Conservation (phyloP, 2,113 vertebrate species). For the Hippocampus mohnikei region DNA sequence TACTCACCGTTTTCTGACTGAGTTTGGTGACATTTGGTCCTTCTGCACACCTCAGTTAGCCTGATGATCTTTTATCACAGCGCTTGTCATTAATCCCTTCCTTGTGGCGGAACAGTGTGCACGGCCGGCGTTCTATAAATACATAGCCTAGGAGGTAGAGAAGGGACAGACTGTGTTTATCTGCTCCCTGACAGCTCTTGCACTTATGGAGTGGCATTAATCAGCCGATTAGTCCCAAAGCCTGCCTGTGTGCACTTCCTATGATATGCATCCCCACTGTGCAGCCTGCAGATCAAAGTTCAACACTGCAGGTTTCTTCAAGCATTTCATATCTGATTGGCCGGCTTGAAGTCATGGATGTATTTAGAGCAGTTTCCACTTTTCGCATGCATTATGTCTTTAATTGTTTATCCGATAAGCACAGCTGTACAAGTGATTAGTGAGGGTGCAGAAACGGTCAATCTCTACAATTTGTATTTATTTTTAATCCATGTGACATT, state of each 20-base stretch:
- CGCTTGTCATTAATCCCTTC: slow-evolving; percentile 54
- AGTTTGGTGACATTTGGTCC: slow-evolving; percentile 24
- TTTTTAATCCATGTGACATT: slow-evolving; percentile 20
- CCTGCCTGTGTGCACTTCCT: slow-evolving; percentile 41
- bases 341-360: slow-evolving; percentile 18
- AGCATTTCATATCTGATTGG: slow-evolving; percentile 48
- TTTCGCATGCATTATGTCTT: slow-evolving; percentile 16
- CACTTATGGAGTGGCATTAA: slow-evolving; percentile 68
- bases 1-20: slow-evolving; percentile 1
- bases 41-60: slow-evolving; percentile 52
- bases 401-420: slow-evolving; percentile 28
- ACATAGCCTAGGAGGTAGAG: slow-evolving; percentile 43
- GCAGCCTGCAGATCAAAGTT: slow-evolving; percentile 37
- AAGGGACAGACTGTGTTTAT: slow-evolving; percentile 66
- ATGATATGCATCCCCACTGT: slow-evolving; percentile 52
- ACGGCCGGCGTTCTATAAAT: slow-evolving; percentile 58
- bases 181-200: slow-evolving; percentile 60
- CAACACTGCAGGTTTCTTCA: slow-evolving; percentile 30
- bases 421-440: slow-evolving; percentile 34
- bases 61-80: slow-evolving; percentile 57
- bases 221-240: slow-evolving; percentile 65
- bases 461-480: slow-evolving; percentile 5
- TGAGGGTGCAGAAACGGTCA: slow-evolving; percentile 23
- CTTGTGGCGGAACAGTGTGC: slow-evolving; percentile 39
- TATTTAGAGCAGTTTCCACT: slow-evolving; percentile 29